phyloP scores from a whole-genome alignment of 1,140 invertebrate species.

The Carcinoscorpius rotundicauda region DNA sequence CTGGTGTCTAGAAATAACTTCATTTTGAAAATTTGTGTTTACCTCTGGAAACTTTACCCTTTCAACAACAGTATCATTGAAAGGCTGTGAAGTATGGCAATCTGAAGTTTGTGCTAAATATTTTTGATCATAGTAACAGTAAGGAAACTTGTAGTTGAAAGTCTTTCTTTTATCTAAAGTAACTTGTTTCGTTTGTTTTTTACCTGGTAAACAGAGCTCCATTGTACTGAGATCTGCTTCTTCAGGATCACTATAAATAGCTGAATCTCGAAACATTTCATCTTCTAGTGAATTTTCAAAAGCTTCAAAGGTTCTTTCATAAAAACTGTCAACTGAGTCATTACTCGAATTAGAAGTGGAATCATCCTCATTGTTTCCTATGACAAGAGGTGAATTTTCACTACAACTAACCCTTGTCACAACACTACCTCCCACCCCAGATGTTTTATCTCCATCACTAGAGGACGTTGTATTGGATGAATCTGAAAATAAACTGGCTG shows the following conservation, averaged over 20 bases:
- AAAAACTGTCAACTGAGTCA: constrained; percentile 48
- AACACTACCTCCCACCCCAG: constrained; percentile 23
- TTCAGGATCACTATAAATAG: constrained; percentile 64
- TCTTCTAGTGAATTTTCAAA: constrained; percentile 49
- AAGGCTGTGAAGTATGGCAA: no score
- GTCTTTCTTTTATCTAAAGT: no score
- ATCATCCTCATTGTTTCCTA: constrained; percentile 25
- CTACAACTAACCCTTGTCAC: constrained; percentile 22
- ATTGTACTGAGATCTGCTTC: constrained; percentile 29
- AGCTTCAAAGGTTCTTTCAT: constrained; percentile 59
- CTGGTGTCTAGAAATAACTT: no score
- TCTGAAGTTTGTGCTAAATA: no score
- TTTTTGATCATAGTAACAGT: no score
- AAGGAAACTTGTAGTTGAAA: no score
- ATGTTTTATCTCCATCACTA: constrained; percentile 39
- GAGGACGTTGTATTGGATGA: constrained; percentile 39
- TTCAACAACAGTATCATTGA: no score
- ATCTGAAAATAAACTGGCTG: constrained; percentile 44
- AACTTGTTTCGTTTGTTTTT: no score
- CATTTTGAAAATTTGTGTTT: no score
- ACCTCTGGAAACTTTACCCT: no score
- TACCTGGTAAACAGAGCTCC: no score
- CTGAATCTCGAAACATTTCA: constrained; percentile 60
- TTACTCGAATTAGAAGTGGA: constrained; percentile 27
- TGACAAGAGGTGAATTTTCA: constrained; percentile 12